Base-by-base conservation (phyloP, 2,888 invertebrate genomes). In the Chorisops tibialis region DNA sequence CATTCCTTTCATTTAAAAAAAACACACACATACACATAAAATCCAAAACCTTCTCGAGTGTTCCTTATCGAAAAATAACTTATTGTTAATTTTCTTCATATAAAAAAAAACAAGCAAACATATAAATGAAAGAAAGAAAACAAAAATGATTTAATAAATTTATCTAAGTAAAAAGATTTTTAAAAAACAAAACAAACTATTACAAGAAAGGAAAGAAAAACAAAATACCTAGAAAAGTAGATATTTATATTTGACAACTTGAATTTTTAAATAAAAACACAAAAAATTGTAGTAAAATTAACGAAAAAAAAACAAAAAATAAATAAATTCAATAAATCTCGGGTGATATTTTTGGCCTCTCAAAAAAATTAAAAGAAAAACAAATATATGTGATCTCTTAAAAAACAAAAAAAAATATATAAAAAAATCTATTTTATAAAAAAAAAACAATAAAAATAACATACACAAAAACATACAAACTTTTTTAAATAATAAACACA, bases 241-340 rank as follows among this genome's bases (percentile, higher is more conserved):
- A 67, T 72, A 71, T 69, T 71, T 69, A 51, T 62, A 59, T 30
- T 21, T 30, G 9, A 30, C 30, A 30, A 30, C 5, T 7, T 5
- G 30, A 30, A 4, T 56, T 11, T 21, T 39, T 5, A 56, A 38
- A 14, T 16, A 37, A 47, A 54, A 61, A n/a, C n/a, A n/a, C n/a
- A 56, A 56, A 2, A 41, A 35, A 18, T 19, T 7, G 51, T 47
- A 39, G 16, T 12, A 48, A 47, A 59, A 45, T 51, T 47, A n/a
- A 56, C 39, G 14, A 37, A 48, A 24, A 51, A 61, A 61, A 35
- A 5, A 48, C 16, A n/a, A 56, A 38, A 47, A 47, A 58, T 38
- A 52, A 54, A 37, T 24, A 54, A 56, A 62, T 21, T 45, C 14
- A 56, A 49, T 16, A 58, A 50, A 51, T 62, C 62, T 62, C 62